These are phyloP conservation scores for Salvator merianae DNA, from an alignment of 2,113 vertebrate species.

Conservation along the genomic window DNA sequence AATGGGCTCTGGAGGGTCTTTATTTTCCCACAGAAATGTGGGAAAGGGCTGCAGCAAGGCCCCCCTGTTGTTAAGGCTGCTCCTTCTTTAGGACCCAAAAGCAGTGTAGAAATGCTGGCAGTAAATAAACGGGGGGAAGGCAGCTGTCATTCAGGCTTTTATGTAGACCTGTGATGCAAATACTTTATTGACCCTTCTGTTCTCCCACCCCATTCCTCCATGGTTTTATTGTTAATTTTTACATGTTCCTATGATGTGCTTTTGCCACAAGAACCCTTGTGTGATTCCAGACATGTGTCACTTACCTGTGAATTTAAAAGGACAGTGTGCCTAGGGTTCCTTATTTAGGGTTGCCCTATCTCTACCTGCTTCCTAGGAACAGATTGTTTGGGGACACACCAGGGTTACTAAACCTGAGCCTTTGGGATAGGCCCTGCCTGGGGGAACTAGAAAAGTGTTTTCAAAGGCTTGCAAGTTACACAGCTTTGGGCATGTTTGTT, in stretches of 20 bases:
- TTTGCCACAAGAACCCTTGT: neutral
- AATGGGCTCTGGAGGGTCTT: neutral
- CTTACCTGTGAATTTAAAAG: neutral
- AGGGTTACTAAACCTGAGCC: neutral
- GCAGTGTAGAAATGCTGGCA: neutral
- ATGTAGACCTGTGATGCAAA: neutral
- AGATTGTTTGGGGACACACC: neutral
- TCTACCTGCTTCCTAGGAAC: no score
- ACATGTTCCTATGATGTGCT: neutral
- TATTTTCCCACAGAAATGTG: neutral
- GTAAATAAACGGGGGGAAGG: neutral
- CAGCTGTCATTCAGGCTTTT: neutral
- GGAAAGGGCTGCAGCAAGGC: neutral
- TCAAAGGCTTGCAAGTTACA: neutral
- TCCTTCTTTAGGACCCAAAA: no score
- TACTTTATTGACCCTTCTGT: neutral
- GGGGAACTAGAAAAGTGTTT: neutral
- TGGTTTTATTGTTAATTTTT: neutral
- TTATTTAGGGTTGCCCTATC: neutral
- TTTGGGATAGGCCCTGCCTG: neutral
- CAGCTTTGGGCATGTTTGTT: constrained; percentile 1
- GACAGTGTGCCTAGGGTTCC: neutral
- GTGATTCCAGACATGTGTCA: neutral
- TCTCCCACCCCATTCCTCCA: neutral
- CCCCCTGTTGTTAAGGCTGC: no score